Evolutionary conservation across 1,140 invertebrate genomes (phyloP), one percentile per base, ranked within the genome.

Genomic region (Theocolax elegans): DNA sequence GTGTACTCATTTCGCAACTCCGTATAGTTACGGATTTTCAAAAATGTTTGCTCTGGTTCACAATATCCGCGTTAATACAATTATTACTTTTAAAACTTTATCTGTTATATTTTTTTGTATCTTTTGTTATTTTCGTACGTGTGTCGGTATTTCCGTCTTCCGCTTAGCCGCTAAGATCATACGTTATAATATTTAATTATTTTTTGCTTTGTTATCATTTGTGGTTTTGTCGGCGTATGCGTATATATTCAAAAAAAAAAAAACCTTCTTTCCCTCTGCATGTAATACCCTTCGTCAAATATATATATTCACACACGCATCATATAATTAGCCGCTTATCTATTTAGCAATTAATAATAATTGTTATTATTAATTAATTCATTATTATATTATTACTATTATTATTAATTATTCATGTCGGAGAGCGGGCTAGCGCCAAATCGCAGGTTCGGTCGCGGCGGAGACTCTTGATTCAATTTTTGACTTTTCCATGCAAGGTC

Each of bases 331-430:
- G 74, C 78, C 75, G 77, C 76, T 80, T 80, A 81, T 79, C 79
- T 80, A 81, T 83, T 80, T 83, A 81, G 78, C 79, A 80, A 80
- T 83, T 84, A 85, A 79, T 83, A 81, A 81, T 83, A 81, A 79
- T 77, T 76, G 73, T 78, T 71, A 59, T 62, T 71, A 64, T 76
- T 73, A 79, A 77, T 81, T 79, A 78, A 74, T 77, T 82, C 73
- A 82, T 82, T 79, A 81, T 82, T 78, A 78, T 79, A 80, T 78
- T 81, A 70, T 64, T 70, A 64, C 51, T 71, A 71, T 65, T 66
- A 58, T 58, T 71, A 80, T 80, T 82, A 72, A 75, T 80, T 79
- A 83, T 82, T 81, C 81, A 84, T 83, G 78, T 83, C 79, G 77
- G 81, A 83, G 82, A 84, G 84, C 74, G 81, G 83, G 83, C 80